Evolutionary conservation across 2,113 vertebrate species (phyloP), one percentile per base, ranked within the genome.

Genomic region (Tragelaphus strepsiceros): DNA sequence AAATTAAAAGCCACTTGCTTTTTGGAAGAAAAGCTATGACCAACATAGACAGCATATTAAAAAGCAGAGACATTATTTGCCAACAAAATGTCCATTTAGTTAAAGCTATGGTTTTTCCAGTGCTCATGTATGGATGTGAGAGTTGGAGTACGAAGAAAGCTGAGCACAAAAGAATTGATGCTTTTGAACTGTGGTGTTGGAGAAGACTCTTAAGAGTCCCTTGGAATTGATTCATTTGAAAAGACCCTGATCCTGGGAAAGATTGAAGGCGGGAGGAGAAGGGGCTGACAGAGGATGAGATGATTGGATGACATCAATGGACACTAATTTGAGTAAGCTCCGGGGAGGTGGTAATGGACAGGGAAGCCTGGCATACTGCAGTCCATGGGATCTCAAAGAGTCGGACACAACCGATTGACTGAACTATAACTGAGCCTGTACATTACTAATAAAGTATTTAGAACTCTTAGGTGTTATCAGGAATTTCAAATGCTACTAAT

Each of bases 371-470:
- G n/a, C 64, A 71, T 12, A n/a, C 64, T 71, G n/a, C 4, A 35
- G n/a, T 35, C n/a, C n/a, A 35, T 11, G n/a, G 17, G 9, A 19
- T 71, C n/a, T 71, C n/a, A 71, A 35, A 71, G 35, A 71, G n/a
- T 35, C 2, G 7, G 19, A 71, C n/a, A 71, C 9, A 71, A 71
- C n/a, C 35, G n/a, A 35, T n/a, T 11, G 19, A 71, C n/a, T 71
- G 5, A 35, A 35, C 64, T 35, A 19, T 21, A 71, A 35, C 17
- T 71, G n/a, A 71, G 62, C 54, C 54, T 90, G 35, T 97, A 88
- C 93, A 96, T 98, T 98, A 98, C 97, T 98, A 97, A 98, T 98
- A 98, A 97, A 97, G 88, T 96, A 94, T 97, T 98, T 96, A 97
- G 97, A 98, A 97, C 96, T 94, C 97, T 97, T 96, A 97, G 97